Base-by-base conservation (phyloP, 1,140 invertebrate genomes). In the Fopius arisanus region DNA sequence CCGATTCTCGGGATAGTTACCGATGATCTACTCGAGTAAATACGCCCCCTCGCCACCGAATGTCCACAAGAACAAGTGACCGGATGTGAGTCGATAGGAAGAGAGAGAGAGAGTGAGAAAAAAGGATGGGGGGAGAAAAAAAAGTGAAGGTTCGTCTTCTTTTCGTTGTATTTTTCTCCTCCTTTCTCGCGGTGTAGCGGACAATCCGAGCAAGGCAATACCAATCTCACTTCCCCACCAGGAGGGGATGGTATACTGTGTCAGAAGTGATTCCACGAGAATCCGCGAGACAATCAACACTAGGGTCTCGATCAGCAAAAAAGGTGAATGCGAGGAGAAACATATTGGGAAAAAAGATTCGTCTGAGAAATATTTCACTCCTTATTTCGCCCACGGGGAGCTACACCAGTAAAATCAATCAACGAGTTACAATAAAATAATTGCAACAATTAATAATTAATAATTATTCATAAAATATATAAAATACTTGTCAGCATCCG, bases 231-330 rank as follows among this genome's bases (percentile, higher is more conserved):
- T 63, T 29, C 59, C 54, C 59, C 21, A 29, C 21, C n/a, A 7
- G 14, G n/a, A 48, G 54, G 43, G 16, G 43, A 48, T 14, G 14
- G 23, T 59, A 59, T 59, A 43, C 63, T 28, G 71, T 73, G 71
- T 73, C 71, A 73, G 41, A 73, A 73, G 63, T 73, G 71, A 73
- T 73, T 73, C 71, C 31, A 41, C 41, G 65, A 37, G 41, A 66
- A 21, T 29, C 41, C 28, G 62, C 19, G 43, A 67, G 65, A 73
- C 65, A 73, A 73, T 73, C 71, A 73, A 73, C 71, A 73, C 71
- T 37, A 33, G n/a, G 19, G 48, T 31, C 23, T 28, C 67, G 23
- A 33, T 68, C 67, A 48, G 31, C 23, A 48, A 41, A 68, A 43
- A 40, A 43, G 19, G 43, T 28, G 37, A 41, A 19, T 67, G 37